Conservation (phyloP, 92 coral and sea anemone genomes). For the Desmophyllum pertusum region DNA sequence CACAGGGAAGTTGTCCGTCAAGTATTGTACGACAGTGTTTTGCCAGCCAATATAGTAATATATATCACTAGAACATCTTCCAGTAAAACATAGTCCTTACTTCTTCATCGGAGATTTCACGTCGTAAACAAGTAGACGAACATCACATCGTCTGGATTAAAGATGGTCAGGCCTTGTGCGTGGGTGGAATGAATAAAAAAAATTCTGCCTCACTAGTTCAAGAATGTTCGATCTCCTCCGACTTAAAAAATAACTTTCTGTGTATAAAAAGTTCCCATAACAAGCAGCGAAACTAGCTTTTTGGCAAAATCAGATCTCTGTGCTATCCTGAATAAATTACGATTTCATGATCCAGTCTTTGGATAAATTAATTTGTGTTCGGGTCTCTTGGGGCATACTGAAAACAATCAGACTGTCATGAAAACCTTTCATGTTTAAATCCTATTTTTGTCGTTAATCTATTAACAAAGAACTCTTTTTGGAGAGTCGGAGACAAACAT, state of each 20-base stretch:
- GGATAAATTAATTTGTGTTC: neutral
- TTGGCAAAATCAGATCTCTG: neutral
- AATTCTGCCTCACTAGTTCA: neutral
- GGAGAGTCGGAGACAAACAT: neutral
- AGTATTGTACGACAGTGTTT: neutral
- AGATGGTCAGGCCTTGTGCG: neutral
- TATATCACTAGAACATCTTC: neutral
- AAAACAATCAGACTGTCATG: neutral
- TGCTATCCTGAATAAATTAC: conserved; percentile 5
- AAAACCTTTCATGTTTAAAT: neutral
- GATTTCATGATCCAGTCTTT: neutral
- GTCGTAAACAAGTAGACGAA: neutral
- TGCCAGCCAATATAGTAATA: neutral
- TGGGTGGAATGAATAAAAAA: neutral
- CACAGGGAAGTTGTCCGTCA: neutral
- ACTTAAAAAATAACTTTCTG: neutral
- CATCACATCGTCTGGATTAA: neutral
- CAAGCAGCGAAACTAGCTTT: neutral
- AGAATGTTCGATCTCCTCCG: neutral
- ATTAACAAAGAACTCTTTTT: neutral
- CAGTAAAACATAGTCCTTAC: neutral
- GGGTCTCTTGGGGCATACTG: neutral
- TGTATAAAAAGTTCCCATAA: neutral
- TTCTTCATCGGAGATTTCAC: neutral
- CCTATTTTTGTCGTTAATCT: neutral